A percentile compares a stretch with the other conserved stretches of the same genome.
Conservation (phyloP, 2,888 invertebrate genomes). For the Rosalia funebris region DNA sequence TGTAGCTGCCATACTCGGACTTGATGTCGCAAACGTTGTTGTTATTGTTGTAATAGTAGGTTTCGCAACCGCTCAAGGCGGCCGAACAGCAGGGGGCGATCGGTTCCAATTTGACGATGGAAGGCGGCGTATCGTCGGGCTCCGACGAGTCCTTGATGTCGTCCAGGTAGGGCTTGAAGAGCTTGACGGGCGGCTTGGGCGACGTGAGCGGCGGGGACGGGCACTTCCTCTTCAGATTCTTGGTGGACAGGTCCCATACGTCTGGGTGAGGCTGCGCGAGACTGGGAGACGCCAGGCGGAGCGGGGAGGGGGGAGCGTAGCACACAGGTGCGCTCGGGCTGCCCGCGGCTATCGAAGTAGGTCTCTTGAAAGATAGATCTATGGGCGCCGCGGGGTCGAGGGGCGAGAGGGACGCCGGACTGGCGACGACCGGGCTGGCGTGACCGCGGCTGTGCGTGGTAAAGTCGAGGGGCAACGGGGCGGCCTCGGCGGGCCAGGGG, state of each 20-base stretch:
- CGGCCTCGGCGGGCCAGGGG: conserved; percentile 40
- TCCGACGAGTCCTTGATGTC: conserved; percentile 67
- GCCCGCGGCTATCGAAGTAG: too few relatives aligned
- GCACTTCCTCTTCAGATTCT: conserved; percentile 50
- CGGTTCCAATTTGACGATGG: conserved; percentile 38
- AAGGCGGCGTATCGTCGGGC: conserved; percentile 42
- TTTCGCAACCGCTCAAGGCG: conserved; percentile 33
- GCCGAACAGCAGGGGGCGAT: conserved; percentile 58
- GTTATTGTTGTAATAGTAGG: conserved; percentile 49
- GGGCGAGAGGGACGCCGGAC: conserved; percentile 51
- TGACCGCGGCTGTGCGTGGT: conserved; percentile 54
- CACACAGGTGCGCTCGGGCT: conserved; percentile 52
- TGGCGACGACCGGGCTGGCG: conserved; percentile 51
- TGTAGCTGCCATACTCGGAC: conserved; percentile 53
- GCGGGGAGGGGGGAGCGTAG: conserved; percentile 39
- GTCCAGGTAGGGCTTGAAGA: conserved; percentile 81
- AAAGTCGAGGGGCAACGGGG: conserved; percentile 55
- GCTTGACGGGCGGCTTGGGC: conserved; percentile 72
- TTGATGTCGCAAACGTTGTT: conserved; percentile 52
- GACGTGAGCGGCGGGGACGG: conserved; percentile 24
- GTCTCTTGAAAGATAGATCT: conserved; percentile 61
- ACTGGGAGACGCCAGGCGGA: conserved; percentile 32
- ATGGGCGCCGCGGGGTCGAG: conserved; percentile 60
- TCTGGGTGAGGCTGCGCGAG: conserved; percentile 50
- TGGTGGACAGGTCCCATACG: conserved; percentile 62